phyloP scores from a whole-genome alignment of 2,888 invertebrate genomes.

The Melanophora roralis region DNA sequence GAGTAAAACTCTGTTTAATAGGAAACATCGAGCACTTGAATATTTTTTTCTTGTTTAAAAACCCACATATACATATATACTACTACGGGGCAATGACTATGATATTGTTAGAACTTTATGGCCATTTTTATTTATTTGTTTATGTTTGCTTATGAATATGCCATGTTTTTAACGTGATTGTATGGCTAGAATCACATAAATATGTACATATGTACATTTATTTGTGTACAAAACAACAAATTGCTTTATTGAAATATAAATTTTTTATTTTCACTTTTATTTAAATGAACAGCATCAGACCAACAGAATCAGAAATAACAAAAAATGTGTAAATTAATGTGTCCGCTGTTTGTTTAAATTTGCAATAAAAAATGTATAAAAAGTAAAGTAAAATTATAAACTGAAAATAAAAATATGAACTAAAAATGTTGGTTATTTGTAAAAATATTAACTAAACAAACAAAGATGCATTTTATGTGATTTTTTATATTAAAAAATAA shows the following conservation, averaged over 20 bases:
- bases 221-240: slow-evolving; percentile 20
- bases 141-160: slow-evolving; percentile 18
- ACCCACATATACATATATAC: not conserved
- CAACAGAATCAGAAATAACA: not conserved
- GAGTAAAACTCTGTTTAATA: no score
- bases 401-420: not conserved
- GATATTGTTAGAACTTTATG: not conserved
- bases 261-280: slow-evolving; percentile 31
- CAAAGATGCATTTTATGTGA: no score
- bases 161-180: slow-evolving; percentile 13
- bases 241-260: slow-evolving; percentile 47
- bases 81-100: not conserved
- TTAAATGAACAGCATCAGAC: not conserved
- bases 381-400: not conserved
- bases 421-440: slow-evolving; percentile 16
- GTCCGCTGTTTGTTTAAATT: slow-evolving; percentile 4
- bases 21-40: no score
- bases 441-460: not conserved
- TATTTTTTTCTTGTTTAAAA: not conserved
- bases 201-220: not conserved
- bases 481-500: no score
- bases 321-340: slow-evolving; percentile 7
- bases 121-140: not conserved
- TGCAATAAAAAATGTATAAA: not conserved
- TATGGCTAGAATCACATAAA: not conserved